These are phyloP conservation scores for Polyergus mexicanus DNA, from an alignment of 1,140 invertebrate genomes.

Conservation along the genomic window DNA sequence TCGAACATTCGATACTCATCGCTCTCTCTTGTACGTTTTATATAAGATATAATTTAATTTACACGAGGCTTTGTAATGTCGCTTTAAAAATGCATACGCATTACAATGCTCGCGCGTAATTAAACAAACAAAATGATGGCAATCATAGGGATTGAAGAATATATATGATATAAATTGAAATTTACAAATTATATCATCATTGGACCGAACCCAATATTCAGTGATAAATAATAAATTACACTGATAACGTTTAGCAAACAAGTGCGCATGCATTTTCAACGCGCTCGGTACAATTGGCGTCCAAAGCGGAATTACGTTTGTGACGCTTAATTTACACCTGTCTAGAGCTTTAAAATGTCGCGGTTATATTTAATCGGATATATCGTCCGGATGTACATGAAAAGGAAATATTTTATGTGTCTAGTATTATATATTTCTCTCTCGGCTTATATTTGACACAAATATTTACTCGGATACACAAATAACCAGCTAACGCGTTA, in stretches of 20 bases:
- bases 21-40: constrained; percentile 17
- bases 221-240: constrained; percentile 64
- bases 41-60: constrained; percentile 60
- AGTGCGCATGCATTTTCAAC: constrained; percentile 59
- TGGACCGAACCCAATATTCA: constrained; percentile 61
- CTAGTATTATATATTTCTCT: neutral
- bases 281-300: constrained; percentile 51
- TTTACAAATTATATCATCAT: constrained; percentile 63
- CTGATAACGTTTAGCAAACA: constrained; percentile 62
- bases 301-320: constrained; percentile 64
- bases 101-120: constrained; percentile 54
- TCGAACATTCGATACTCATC: neutral
- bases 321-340: constrained; percentile 65
- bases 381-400: constrained; percentile 14
- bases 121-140: constrained; percentile 64
- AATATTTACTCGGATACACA: constrained; percentile 41
- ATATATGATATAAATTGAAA: constrained; percentile 62
- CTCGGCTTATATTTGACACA: constrained; percentile 35
- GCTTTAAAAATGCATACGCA: constrained; percentile 55
- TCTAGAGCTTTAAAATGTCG: constrained; percentile 60
- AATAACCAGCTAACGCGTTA: constrained; percentile 21
- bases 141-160: constrained; percentile 62
- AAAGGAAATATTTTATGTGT: constrained; percentile 46
- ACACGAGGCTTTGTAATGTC: constrained; percentile 48
- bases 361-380: constrained; percentile 59